phyloP scores from a whole-genome alignment of 2,113 vertebrate genomes.

The Chamaetylas fuelleborni region DNA sequence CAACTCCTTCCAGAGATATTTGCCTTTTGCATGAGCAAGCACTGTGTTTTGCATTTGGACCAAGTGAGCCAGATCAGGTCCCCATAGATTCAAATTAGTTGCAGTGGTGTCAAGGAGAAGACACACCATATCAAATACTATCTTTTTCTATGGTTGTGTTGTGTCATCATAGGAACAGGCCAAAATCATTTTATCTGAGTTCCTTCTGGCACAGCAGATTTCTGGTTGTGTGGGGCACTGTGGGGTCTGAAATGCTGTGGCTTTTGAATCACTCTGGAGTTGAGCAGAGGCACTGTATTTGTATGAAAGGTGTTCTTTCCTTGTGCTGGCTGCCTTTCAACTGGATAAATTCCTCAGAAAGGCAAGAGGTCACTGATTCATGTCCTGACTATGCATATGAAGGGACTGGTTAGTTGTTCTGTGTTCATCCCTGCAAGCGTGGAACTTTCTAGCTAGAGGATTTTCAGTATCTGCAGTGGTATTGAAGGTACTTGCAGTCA shows the following conservation, averaged over 20 bases:
- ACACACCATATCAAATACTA: neutral
- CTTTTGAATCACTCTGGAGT: neutral
- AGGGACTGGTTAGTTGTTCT: neutral
- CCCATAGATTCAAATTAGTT: neutral
- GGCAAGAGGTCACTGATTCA: neutral
- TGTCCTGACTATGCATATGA: rapidly evolving
- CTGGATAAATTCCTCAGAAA: neutral
- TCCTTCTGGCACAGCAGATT: neutral
- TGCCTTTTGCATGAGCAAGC: neutral
- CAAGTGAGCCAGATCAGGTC: neutral
- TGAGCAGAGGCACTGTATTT: neutral
- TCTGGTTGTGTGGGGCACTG: neutral
- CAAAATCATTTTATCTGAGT: neutral
- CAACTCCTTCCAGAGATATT: neutral
- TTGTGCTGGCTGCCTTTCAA: neutral
- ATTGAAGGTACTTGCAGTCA: neutral
- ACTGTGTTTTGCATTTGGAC: neutral
- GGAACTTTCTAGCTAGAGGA: neutral
- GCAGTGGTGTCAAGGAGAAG: neutral
- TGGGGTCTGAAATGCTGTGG: neutral
- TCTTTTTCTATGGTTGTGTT: neutral
- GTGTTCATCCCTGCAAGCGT: neutral
- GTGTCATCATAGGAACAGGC: neutral
- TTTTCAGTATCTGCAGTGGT: neutral
- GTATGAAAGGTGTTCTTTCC: neutral